Evolutionary conservation across 2,888 invertebrate genomes (phyloP).

Genomic region (Erebia palarica): DNA sequence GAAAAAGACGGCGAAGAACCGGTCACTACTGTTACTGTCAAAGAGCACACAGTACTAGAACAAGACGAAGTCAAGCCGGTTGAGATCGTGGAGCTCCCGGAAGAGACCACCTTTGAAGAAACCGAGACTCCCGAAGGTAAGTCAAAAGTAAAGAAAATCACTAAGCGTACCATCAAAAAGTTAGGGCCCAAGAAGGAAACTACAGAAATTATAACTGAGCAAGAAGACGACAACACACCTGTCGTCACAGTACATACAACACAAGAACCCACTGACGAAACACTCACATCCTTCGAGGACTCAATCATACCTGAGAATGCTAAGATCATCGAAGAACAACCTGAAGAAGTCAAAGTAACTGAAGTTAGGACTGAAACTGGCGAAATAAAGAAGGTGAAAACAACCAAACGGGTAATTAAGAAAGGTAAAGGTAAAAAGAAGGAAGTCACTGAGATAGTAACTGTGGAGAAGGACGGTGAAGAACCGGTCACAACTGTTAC

Average conservation of each 20-base stretch:
- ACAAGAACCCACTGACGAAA: constrained; percentile 42
- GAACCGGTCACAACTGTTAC: too few relatives aligned
- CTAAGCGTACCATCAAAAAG: neutral
- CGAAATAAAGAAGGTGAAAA: too few relatives aligned
- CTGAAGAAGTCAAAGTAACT: too few relatives aligned
- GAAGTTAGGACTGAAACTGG: too few relatives aligned
- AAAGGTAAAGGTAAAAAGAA: too few relatives aligned
- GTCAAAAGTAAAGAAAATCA: neutral
- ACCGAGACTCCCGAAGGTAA: neutral
- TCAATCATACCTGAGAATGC: too few relatives aligned
- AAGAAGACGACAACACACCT: constrained; percentile 40
- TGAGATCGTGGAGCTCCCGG: constrained; percentile 43
- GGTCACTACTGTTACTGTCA: constrained; percentile 15
- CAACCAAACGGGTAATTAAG: too few relatives aligned
- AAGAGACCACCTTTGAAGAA: neutral
- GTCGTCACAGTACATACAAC: constrained; percentile 44
- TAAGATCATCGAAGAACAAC: too few relatives aligned
- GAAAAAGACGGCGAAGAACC: constrained; percentile 18
- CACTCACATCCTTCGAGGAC: too few relatives aligned
- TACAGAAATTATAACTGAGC: neutral
- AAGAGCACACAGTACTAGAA: constrained; percentile 34
- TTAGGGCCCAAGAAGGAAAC: neutral
- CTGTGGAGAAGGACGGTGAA: too few relatives aligned
- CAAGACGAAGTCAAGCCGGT: constrained; percentile 42
- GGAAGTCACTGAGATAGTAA: too few relatives aligned